These are phyloP conservation scores for Sebastiscus tertius DNA, from an alignment of 2,797 vertebrate species.

Conservation along the genomic window DNA sequence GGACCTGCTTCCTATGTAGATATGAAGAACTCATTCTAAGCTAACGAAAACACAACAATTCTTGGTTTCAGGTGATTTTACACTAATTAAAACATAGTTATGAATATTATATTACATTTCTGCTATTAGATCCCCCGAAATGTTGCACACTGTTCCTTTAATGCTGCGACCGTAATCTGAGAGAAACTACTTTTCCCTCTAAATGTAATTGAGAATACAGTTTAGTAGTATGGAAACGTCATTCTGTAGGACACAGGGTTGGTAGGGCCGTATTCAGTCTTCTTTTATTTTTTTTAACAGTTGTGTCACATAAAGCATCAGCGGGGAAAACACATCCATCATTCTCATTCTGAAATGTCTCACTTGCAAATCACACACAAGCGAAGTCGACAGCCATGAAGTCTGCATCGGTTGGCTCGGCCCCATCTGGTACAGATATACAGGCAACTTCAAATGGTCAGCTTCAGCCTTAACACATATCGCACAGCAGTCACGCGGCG, in stretches of 20 bases:
- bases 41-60: too few species aligned
- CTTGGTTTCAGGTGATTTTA: too few species aligned
- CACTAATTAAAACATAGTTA: too few species aligned
- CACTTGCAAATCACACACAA: constrained; percentile 45
- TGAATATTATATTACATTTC: too few species aligned
- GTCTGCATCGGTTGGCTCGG: constrained; percentile 20
- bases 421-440: constrained; percentile 69
- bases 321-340: constrained; percentile 67
- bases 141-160: too few species aligned
- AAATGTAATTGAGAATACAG: too few species aligned
- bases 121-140: too few species aligned
- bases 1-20: too few species aligned
- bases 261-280: background rate
- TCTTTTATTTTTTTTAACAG: background rate
- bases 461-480: constrained; percentile 32
- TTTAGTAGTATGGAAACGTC: too few species aligned
- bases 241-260: background rate
- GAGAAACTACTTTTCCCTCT: too few species aligned
- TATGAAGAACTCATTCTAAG: too few species aligned
- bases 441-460: constrained; percentile 62
- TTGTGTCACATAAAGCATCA: constrained; percentile 45
- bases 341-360: constrained; percentile 49
- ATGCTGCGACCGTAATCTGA: background rate
- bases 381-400: constrained; percentile 43
- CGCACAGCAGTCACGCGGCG: constrained; percentile 13